Conservation (phyloP, 2,888 invertebrate genomes). For the Axea sp. region DNA sequence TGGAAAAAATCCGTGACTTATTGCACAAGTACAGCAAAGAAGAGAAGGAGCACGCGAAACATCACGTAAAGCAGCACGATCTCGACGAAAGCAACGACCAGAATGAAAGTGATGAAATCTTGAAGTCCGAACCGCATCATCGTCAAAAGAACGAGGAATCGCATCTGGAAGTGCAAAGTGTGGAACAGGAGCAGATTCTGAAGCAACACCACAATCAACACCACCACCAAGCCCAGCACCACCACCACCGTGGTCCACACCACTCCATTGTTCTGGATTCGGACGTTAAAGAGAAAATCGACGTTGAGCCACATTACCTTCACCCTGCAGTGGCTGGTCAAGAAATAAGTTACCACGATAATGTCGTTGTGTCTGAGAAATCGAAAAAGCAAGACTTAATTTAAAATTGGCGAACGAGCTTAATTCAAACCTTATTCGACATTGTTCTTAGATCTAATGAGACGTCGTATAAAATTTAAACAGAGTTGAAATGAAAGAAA, state of each 20-base stretch:
- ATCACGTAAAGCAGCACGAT: constrained; percentile 56
- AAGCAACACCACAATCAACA: constrained; percentile 74
- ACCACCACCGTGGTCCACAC: constrained; percentile 80
- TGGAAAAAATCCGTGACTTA: constrained; percentile 72
- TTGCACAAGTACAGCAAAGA: constrained; percentile 69
- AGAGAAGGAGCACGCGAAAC: constrained; percentile 64
- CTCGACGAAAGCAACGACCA: constrained; percentile 59
- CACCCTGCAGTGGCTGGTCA: constrained; percentile 83
- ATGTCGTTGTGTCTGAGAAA: constrained; percentile 73
- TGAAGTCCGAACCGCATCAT: constrained; percentile 26
- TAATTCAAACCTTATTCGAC: too few relatives aligned
- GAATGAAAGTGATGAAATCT: constrained; percentile 62
- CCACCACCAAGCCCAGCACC: constrained; percentile 65
- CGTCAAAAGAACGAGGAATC: constrained; percentile 55
- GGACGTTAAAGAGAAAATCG: constrained; percentile 81
- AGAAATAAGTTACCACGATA: constrained; percentile 81
- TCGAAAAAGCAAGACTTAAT: constrained; percentile 75
- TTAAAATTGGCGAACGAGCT: constrained; percentile 28
- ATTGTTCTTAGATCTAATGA: too few relatives aligned
- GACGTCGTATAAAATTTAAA: too few relatives aligned
- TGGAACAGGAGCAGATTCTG: constrained; percentile 73
- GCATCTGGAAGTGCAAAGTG: constrained; percentile 48
- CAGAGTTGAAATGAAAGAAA: too few relatives aligned
- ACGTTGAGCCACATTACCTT: constrained; percentile 82
- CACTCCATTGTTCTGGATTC: constrained; percentile 81